A percentile compares a stretch with the other conserved stretches of the same genome.
These are phyloP conservation scores for Thereva unica DNA, from an alignment of 2,888 invertebrate genomes.

Conservation along the genomic window DNA sequence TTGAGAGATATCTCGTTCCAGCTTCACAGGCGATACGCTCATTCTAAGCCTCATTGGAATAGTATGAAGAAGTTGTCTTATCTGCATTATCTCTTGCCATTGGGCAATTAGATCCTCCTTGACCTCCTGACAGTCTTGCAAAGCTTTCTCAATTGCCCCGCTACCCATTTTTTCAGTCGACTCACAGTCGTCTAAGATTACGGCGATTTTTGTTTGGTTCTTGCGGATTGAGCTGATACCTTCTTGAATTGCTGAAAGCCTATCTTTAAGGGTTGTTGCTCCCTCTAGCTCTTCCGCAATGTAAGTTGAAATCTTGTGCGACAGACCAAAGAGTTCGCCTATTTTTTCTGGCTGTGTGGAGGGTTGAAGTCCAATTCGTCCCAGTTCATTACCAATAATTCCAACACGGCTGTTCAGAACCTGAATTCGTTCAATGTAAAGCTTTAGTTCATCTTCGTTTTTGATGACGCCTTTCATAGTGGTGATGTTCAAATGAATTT, in stretches of 20 bases:
- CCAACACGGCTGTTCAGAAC: slow-evolving; percentile 75
- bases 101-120: slow-evolving; percentile 70
- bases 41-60: slow-evolving; percentile 75
- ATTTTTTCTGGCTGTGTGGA: slow-evolving; percentile 77
- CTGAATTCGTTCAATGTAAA: slow-evolving; percentile 80
- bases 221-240: slow-evolving; percentile 72
- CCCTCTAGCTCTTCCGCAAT: slow-evolving; percentile 79
- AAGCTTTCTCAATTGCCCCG: slow-evolving; percentile 76
- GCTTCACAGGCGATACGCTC: slow-evolving; percentile 74
- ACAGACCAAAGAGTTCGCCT: slow-evolving; percentile 70
- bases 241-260: slow-evolving; percentile 71
- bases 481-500: slow-evolving; percentile 71
- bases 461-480: slow-evolving; percentile 78
- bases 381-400: slow-evolving; percentile 78
- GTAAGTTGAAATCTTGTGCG: slow-evolving; percentile 71
- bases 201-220: slow-evolving; percentile 67
- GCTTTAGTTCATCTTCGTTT: slow-evolving; percentile 78
- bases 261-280: slow-evolving; percentile 73
- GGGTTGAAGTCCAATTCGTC: slow-evolving; percentile 73
- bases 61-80: slow-evolving; percentile 77
- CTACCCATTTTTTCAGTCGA: slow-evolving; percentile 73
- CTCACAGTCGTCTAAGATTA: slow-evolving; percentile 74
- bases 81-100: slow-evolving; percentile 78
- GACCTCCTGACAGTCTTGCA: slow-evolving; percentile 72
- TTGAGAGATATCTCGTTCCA: slow-evolving; percentile 76